Conservation (phyloP, 2,888 invertebrate genomes). For the Eristalinus aeneus region DNA sequence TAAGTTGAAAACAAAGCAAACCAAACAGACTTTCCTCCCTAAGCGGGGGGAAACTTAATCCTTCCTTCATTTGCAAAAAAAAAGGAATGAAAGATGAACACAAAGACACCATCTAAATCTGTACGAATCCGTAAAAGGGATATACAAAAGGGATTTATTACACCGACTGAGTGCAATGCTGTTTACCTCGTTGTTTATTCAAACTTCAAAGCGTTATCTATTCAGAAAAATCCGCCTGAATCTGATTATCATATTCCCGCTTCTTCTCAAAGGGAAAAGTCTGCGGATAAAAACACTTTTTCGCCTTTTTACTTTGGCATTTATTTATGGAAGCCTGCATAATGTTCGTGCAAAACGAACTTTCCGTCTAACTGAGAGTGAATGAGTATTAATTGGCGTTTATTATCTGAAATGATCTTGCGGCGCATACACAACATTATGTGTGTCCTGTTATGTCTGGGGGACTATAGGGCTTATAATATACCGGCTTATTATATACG, state of each 20-base stretch:
- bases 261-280: not conserved
- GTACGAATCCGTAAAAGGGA: not conserved
- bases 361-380: slow-evolving; percentile 8
- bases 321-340: not conserved
- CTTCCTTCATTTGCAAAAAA: not conserved
- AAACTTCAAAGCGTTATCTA: not conserved
- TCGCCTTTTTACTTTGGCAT: not conserved
- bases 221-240: not conserved
- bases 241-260: not conserved
- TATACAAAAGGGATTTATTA: not conserved
- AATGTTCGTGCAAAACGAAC: not conserved
- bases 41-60: not conserved
- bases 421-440: not conserved
- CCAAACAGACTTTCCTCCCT: too few species aligned
- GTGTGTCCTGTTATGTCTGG: too few species aligned
- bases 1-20: too few species aligned
- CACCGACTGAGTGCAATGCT: not conserved
- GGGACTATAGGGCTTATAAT: too few species aligned
- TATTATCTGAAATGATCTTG: slow-evolving; percentile 31
- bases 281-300: not conserved
- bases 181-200: not conserved
- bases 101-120: not conserved
- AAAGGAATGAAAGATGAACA: not conserved
- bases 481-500: too few species aligned
- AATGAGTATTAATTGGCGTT: slow-evolving; percentile 33